Evolutionary conservation across 2,888 invertebrate genomes (phyloP).

Genomic region (Scaptomyza parva): DNA sequence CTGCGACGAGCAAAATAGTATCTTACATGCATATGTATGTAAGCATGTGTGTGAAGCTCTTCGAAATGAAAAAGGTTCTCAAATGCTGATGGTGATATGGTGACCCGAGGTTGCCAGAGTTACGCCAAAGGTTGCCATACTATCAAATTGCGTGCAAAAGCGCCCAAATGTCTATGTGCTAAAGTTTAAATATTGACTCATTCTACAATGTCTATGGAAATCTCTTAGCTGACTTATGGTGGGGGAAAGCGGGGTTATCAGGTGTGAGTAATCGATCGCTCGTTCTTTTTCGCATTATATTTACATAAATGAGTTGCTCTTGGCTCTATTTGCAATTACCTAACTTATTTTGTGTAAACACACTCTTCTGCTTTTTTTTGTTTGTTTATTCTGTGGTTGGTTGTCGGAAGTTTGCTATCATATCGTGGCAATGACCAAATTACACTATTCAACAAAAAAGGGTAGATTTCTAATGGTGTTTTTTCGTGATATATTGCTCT

Average conservation of each 20-base stretch:
- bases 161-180: conserved; percentile 23
- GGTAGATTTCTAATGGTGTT: not conserved
- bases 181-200: conserved; percentile 15
- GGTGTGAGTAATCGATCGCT: not conserved
- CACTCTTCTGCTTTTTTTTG: conserved; percentile 1
- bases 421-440: conserved; percentile 45
- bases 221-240: not conserved
- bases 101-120: not conserved
- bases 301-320: conserved; percentile 30
- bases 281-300: conserved; percentile 27
- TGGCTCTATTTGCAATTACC: conserved; percentile 24
- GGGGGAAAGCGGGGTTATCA: not conserved
- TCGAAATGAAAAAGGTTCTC: not conserved
- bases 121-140: not conserved
- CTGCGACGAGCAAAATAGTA: conserved; percentile 1
- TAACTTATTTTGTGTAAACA: conserved; percentile 30
- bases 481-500: too few relatives aligned
- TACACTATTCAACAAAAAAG: conserved; percentile 18
- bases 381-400: not conserved
- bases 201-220: conserved; percentile 11
- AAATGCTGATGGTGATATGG: not conserved
- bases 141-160: not conserved
- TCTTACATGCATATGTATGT: not conserved
- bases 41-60: not conserved
- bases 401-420: conserved; percentile 32